phyloP scores from a whole-genome alignment of 2,113 vertebrate genomes.

The Clarias gariepinus region DNA sequence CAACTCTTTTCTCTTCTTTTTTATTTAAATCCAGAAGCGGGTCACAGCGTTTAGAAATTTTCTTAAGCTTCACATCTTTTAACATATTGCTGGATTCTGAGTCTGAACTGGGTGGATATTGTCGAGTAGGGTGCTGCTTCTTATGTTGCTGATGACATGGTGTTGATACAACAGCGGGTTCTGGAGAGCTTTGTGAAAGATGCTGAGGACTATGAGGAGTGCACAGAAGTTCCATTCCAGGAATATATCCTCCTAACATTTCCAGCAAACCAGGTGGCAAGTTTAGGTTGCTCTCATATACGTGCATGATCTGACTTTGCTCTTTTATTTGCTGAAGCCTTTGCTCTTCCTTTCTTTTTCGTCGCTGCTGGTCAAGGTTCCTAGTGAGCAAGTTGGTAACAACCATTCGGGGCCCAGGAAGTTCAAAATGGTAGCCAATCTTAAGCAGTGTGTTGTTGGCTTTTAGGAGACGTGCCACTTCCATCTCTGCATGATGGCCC shows the following conservation, averaged over 20 bases:
- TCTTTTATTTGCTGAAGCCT: conserved; percentile 83
- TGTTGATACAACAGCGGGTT: conserved; percentile 56
- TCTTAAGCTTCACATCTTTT: conserved; percentile 71
- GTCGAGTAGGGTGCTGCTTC: conserved; percentile 40
- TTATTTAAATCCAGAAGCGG: conserved; percentile 68
- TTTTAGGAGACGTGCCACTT: conserved; percentile 90
- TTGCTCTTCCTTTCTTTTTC: conserved; percentile 88
- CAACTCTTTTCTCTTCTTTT: conserved; percentile 71
- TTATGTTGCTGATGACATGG: conserved; percentile 30
- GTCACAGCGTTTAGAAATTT: conserved; percentile 71
- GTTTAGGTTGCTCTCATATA: conserved; percentile 84
- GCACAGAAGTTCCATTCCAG: conserved; percentile 55
- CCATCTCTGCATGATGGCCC: conserved; percentile 96
- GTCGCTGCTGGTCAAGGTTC: conserved; percentile 90
- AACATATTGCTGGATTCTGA: conserved; percentile 59
- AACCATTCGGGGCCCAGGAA: conserved; percentile 94
- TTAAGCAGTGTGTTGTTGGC: conserved; percentile 92
- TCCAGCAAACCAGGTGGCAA: conserved; percentile 86
- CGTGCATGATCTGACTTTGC: conserved; percentile 80
- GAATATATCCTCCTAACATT: conserved; percentile 78
- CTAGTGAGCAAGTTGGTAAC: conserved; percentile 93
- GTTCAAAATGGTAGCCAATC: conserved; percentile 96
- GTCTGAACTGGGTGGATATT: conserved; percentile 37
- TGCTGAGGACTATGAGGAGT: conserved; percentile 61
- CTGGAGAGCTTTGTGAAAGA: conserved; percentile 52